phyloP scores from a whole-genome alignment of 2,113 vertebrate species.

The Ptilonorhynchus violaceus region DNA sequence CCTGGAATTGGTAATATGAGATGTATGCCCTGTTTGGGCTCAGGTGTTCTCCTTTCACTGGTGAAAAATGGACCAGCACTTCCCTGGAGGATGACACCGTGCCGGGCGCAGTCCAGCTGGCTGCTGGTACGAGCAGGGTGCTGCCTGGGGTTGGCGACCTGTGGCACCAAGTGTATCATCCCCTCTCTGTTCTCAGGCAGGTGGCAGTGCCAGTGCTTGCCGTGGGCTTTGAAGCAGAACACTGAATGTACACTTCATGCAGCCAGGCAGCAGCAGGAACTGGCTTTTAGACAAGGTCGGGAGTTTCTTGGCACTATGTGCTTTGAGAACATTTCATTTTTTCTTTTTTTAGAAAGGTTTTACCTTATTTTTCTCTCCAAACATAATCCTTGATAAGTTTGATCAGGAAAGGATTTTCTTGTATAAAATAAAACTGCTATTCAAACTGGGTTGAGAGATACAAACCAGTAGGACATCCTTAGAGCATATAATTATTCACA shows the following conservation, averaged over 20 bases:
- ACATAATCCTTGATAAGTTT: neutral
- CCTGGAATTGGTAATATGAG: neutral
- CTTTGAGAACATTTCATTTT: neutral
- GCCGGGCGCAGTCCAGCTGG: neutral
- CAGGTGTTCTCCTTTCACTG: neutral
- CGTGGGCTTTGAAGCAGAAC: neutral
- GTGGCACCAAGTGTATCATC: neutral
- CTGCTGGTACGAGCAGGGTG: neutral
- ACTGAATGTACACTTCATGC: neutral
- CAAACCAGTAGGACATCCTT: neutral
- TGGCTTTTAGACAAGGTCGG: neutral
- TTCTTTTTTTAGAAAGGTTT: neutral
- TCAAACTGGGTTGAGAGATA: neutral
- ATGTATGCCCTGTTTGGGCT: neutral
- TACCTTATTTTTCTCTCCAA: neutral
- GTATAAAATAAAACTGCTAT: neutral
- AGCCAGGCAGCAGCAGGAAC: neutral
- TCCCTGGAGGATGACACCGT: neutral
- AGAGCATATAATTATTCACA: neutral
- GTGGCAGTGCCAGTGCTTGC: fast-evolving
- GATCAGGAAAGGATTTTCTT: neutral
- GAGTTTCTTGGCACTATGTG: neutral
- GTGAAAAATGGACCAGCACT: neutral
- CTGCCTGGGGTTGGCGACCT: neutral
- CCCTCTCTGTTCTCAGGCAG: neutral